Evolutionary conservation across 2,797 vertebrate species (phyloP).

Genomic region (Toxotes lorentzi): DNA sequence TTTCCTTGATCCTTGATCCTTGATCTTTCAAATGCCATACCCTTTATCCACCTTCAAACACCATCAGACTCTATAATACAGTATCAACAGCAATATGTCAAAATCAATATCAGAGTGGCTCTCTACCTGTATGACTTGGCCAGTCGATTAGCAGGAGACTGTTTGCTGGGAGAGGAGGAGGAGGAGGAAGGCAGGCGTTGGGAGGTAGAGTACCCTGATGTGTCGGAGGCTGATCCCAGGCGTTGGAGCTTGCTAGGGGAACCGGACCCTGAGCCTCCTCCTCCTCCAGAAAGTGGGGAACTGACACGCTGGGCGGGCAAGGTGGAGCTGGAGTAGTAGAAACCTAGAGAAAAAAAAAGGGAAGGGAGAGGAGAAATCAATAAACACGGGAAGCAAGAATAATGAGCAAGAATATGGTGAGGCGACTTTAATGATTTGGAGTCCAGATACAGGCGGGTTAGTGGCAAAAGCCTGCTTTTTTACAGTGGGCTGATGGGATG

Average conservation of each 20-base stretch:
- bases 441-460: background rate
- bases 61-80: background rate
- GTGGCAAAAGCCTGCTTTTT: background rate
- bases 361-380: background rate
- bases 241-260: conserved; percentile 95
- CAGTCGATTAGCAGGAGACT: conserved; percentile 91
- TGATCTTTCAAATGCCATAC: background rate
- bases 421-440: background rate
- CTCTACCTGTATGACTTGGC: conserved; percentile 95
- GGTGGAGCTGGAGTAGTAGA: conserved; percentile 96
- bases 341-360: conserved; percentile 66
- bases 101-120: conserved; percentile 19
- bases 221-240: conserved; percentile 90
- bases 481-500: background rate
- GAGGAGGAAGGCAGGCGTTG: conserved; percentile 88
- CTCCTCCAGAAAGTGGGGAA: conserved; percentile 91
- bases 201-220: conserved; percentile 88
- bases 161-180: conserved; percentile 92
- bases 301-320: conserved; percentile 94
- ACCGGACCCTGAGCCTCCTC: conserved; percentile 78
- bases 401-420: conserved; percentile 1
- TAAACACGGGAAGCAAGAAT: background rate
- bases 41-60: conserved; percentile 20
- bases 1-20: no score
- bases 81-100: conserved; percentile 9